Conservation (phyloP, 2,113 vertebrate species). For the Silurus asotus region DNA sequence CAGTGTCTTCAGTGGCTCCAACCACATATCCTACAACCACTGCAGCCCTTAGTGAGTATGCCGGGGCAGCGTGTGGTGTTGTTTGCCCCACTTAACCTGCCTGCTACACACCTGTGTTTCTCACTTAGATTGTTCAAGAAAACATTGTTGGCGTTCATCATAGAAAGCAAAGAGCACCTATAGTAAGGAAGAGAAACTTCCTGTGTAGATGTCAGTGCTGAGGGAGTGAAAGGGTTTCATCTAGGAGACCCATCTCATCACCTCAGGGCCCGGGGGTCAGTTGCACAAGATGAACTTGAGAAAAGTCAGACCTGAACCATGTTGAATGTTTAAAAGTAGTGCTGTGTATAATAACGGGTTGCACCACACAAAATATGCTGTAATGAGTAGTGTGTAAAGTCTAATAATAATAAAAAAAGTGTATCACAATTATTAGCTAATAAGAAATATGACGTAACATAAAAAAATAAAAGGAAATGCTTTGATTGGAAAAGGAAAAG, state of each 20-base stretch:
- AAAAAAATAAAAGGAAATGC: neutral
- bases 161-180: conserved; percentile 28
- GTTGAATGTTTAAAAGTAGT: neutral
- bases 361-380: neutral
- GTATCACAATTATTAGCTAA: neutral
- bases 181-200: conserved; percentile 26
- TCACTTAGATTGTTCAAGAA: conserved; percentile 21
- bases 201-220: conserved; percentile 33
- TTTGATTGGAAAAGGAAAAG: too few relatives aligned
- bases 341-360: neutral
- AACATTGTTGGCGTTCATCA: conserved; percentile 12
- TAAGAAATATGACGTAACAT: neutral
- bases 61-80: conserved; percentile 61
- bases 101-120: conserved; percentile 11
- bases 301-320: neutral
- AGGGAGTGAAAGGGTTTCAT: conserved; percentile 19
- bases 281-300: neutral
- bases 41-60: conserved; percentile 75
- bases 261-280: neutral
- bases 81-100: conserved; percentile 47
- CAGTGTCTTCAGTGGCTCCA: conserved; percentile 70
- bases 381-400: neutral
- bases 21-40: conserved; percentile 67
- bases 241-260: conserved; percentile 41
- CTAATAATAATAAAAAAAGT: neutral